Evolutionary conservation across 2,113 vertebrate genomes (phyloP), one percentile per base, ranked within the genome.

Genomic region (Polypterus senegalus): DNA sequence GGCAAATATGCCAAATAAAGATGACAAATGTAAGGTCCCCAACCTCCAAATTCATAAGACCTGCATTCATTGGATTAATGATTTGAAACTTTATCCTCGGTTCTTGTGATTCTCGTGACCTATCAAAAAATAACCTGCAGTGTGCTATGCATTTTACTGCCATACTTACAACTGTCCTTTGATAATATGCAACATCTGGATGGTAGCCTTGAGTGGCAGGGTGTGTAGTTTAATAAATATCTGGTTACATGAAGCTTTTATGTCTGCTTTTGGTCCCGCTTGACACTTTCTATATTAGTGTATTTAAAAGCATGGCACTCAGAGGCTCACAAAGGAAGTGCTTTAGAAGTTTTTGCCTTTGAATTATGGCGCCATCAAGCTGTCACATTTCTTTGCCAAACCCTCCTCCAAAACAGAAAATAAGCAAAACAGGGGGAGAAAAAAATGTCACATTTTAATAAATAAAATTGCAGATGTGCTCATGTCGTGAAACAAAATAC

Each of bases 141-240:
- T 7, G 59, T 6, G 61, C 7, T 54, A 47, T 47, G 49, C 47
- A 46, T 56, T 61, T 46, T 65, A 57, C 61, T 60, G 27, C 27
- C 7, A 52, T 52, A 44, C 43, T 2, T 7, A 43, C 6, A 61
- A 43, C 27, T 51, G 48, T 61, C 47, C 59, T 60, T 60, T 60
- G 27, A 60, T 60, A 60, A 60, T n/a, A 3, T 7, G 46, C 59
- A n/a, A 60, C 10, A 11, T 47, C 59, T n/a, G 9, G 47, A 11
- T 60, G 46, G n/a, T 51, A 44, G 46, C 48, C 59, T 5, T 52
- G 49, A 51, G 5, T 10, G 6, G 54, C 10, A 55, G 54, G 54
- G 5, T 10, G 5, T 27, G 43, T 27, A 55, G 54, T 11, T 3
- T 55, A 55, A 10, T 55, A 55, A 55, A 55, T 55, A 10, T 55